phyloP scores from a whole-genome alignment of 2,888 invertebrate species.

The Isotomurus palustris region DNA sequence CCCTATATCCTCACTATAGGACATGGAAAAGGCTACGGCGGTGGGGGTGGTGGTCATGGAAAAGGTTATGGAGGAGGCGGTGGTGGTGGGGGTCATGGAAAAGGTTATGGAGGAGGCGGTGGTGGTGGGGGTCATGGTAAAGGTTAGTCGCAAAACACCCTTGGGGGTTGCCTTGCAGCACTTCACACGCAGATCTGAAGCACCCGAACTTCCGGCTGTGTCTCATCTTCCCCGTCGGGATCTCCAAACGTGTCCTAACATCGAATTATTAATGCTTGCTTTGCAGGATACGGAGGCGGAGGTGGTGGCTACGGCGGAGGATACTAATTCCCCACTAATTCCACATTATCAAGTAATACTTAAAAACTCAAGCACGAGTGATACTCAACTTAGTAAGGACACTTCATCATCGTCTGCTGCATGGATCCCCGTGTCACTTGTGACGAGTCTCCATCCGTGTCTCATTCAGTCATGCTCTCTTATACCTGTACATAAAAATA shows the following conservation, averaged over 20 bases:
- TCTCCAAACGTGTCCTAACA: no score
- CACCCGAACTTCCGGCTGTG: not conserved
- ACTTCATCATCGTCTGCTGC: no score
- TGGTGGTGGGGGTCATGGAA: constrained; percentile 10
- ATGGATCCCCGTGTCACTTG: no score
- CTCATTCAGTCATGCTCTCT: constrained; percentile 1
- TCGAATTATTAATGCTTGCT: no score
- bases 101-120: constrained; percentile 20
- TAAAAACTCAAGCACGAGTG: no score
- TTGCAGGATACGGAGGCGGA: constrained; percentile 27
- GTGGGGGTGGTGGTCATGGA: constrained; percentile 27
- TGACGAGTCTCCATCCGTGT: not conserved
- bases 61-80: no score
- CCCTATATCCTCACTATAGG: constrained; percentile 2
- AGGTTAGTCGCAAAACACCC: constrained; percentile 18
- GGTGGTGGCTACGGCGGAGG: constrained; percentile 29
- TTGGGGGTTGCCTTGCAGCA: no score
- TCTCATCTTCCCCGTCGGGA: not conserved
- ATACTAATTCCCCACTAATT: constrained; percentile 19
- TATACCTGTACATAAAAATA: not conserved
- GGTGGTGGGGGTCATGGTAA: constrained; percentile 23
- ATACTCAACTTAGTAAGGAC: no score
- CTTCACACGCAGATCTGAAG: no score
- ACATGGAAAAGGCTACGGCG: constrained; percentile 22
- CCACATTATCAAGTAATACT: no score